Base-by-base conservation (phyloP, 1,140 invertebrate species). In the Aphidius ervi region DNA sequence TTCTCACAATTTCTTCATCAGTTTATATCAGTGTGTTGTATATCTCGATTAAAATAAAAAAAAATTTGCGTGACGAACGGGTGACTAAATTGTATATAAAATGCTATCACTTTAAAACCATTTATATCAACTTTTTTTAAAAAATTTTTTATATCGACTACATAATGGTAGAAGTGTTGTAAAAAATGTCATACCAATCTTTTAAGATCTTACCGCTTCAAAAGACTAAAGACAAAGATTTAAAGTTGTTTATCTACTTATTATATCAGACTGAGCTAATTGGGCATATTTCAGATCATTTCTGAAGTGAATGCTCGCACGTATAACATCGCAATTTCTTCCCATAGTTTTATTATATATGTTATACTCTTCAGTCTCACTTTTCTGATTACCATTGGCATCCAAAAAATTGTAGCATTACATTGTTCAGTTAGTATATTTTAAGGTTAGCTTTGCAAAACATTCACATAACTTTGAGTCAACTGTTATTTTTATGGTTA, bases 221-320 rank as follows among this genome's bases (percentile, higher is more conserved):
- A 45, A 16, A 55, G 62, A 67, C 66, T 64, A 65, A 46, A 31
- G 23, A 31, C 23, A 63, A 42, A 47, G 57, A 59, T 59, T 66
- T 61, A 53, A 61, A 67, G 70, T 72, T 73, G 70, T 73, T 72
- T 72, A 72, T 73, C 70, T 71, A 71, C 71, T 73, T 73, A 73
- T 73, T 73, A 73, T 71, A 70, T 73, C 70, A 72, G 67, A 46
- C 55, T 57, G 63, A 66, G 68, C 68, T 73, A 73, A 73, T 73
- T 73, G 71, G 71, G 69, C 70, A 72, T 73, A 73, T 72, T 72
- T 72, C 70, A 66, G 61, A 68, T 69, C 64, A 41, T 16, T 49
- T 37, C 56, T 23, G 9, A 31, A 54, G 52, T 53, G 64, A 52
- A 69, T 72, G 65, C 70, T 70, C 70, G 70, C 70, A 72, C 70